These are phyloP conservation scores for Parambassis ranga DNA, from an alignment of 2,797 vertebrate species.

Conservation along the genomic window DNA sequence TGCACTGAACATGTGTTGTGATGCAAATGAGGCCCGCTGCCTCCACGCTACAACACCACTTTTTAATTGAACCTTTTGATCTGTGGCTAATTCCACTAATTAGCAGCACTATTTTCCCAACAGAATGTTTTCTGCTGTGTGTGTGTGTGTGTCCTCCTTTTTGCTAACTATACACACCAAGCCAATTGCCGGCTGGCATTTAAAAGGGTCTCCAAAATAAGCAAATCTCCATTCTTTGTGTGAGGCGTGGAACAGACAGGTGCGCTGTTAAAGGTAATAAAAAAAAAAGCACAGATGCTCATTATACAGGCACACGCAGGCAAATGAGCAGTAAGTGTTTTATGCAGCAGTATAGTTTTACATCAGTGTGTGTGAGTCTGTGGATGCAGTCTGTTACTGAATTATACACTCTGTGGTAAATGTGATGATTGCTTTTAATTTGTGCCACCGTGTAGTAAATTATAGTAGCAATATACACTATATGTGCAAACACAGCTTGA, in stretches of 20 bases:
- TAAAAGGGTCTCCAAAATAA: conserved; percentile 38
- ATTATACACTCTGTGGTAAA: conserved; percentile 26
- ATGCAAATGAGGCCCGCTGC: conserved; percentile 64
- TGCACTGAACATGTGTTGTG: conserved; percentile 58
- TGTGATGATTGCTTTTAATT: conserved; percentile 55
- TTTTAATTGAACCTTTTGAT: conserved; percentile 81
- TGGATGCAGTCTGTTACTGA: conserved; percentile 7
- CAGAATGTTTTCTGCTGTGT: conserved; percentile 48
- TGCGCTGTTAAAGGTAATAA: conserved; percentile 70
- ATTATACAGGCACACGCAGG: conserved; percentile 56
- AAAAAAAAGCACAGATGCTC: conserved; percentile 70
- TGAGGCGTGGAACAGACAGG: conserved; percentile 59
- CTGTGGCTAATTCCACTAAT: conserved; percentile 80
- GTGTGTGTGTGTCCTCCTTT: neutral
- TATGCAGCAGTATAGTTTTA: conserved; percentile 58
- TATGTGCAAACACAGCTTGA: neutral
- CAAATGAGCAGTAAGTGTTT: conserved; percentile 61
- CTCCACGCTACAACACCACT: conserved; percentile 51
- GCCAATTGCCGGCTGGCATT: conserved; percentile 57
- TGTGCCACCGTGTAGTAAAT: conserved; percentile 9
- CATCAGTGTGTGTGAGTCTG: conserved; percentile 13
- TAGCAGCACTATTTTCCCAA: conserved; percentile 65
- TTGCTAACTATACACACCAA: conserved; percentile 45
- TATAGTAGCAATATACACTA: neutral
- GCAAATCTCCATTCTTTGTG: conserved; percentile 36